These are phyloP conservation scores for Aspidoscelis tigris DNA, from an alignment of 2,113 vertebrate species.

Conservation along the genomic window DNA sequence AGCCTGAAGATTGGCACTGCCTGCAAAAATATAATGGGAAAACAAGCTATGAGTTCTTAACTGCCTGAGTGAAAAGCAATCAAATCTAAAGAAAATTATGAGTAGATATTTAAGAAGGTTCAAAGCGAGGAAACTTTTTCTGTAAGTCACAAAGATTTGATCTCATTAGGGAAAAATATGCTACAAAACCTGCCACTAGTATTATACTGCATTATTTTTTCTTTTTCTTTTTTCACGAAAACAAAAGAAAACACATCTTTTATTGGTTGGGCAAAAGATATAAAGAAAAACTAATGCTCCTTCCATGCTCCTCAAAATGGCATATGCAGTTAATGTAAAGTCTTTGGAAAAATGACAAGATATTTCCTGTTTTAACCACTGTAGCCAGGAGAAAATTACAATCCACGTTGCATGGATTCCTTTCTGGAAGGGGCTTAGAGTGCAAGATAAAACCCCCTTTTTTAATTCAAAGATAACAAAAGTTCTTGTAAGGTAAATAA, in stretches of 20 bases:
- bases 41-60: constrained; percentile 76
- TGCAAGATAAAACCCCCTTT: constrained; percentile 86
- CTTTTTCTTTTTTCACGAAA: constrained; percentile 57
- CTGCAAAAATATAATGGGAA: constrained; percentile 69
- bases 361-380: constrained; percentile 87
- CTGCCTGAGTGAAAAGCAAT: constrained; percentile 80
- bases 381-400: constrained; percentile 93
- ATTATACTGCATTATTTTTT: constrained; percentile 65
- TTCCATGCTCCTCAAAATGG: constrained; percentile 80
- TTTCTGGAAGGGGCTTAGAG: constrained; percentile 66
- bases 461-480: constrained; percentile 88
- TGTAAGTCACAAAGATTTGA: constrained; percentile 75
- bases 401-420: constrained; percentile 96
- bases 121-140: constrained; percentile 70
- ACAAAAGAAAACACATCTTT: constrained; percentile 50
- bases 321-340: constrained; percentile 84
- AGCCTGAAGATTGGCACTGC: constrained; percentile 79
- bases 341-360: constrained; percentile 86
- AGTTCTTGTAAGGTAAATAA: constrained; percentile 99
- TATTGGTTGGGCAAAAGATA: constrained; percentile 61
- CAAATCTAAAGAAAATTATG: constrained; percentile 64
- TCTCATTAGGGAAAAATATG: constrained; percentile 62
- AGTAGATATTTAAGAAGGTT: constrained; percentile 64
- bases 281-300: constrained; percentile 62
- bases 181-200: constrained; percentile 84